A percentile compares a stretch with the other conserved stretches of the same genome.
Conservation (phyloP, 1,140 invertebrate species). For the Heliothis virescens region DNA sequence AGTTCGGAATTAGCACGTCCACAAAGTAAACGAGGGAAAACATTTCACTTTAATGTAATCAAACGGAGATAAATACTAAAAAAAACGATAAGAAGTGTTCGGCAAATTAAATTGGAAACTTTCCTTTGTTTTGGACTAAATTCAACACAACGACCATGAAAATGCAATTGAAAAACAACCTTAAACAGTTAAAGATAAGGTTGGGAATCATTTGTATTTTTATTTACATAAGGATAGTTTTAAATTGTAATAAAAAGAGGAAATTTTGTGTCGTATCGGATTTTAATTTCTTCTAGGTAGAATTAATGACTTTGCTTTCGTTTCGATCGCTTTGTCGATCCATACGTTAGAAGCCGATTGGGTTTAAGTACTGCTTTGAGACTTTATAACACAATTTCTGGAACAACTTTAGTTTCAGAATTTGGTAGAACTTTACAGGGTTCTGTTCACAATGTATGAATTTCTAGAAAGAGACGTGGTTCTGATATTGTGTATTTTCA, state of each 20-base stretch:
- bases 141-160: conserved; percentile 52
- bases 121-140: conserved; percentile 54
- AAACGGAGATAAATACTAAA: conserved; percentile 81
- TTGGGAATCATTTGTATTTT: conserved; percentile 31
- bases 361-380: conserved; percentile 54
- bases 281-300: conserved; percentile 81
- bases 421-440: not conserved
- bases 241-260: conserved; percentile 56
- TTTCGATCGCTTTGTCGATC: conserved; percentile 62
- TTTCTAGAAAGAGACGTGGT: not conserved
- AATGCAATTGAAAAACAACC: conserved; percentile 45
- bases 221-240: conserved; percentile 49
- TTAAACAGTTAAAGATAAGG: conserved; percentile 1
- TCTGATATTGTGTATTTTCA: too few relatives aligned
- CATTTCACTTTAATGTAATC: conserved; percentile 77
- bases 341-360: conserved; percentile 75
- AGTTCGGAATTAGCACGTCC: conserved; percentile 27
- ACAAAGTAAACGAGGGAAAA: conserved; percentile 55
- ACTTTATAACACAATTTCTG: conserved; percentile 27
- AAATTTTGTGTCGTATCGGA: conserved; percentile 84
- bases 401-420: conserved; percentile 12
- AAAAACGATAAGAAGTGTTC: conserved; percentile 77
- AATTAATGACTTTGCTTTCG: conserved; percentile 82
- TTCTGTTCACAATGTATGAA: not conserved
- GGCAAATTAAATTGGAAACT: conserved; percentile 81